phyloP scores from a whole-genome alignment of 1,140 invertebrate species.

The Neuroterus valhalla region DNA sequence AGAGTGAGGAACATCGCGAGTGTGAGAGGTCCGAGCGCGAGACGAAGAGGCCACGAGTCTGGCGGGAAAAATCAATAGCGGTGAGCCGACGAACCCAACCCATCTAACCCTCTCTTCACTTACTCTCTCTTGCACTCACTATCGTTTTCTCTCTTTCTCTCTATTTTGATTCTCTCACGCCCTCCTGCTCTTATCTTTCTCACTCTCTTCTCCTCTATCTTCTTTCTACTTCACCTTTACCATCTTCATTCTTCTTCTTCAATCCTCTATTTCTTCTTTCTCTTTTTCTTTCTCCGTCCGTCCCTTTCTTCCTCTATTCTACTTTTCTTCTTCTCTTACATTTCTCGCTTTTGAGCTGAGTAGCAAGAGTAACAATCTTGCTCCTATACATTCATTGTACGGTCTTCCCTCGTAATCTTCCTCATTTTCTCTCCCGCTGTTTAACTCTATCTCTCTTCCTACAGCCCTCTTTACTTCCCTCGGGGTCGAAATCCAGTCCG shows the following conservation, averaged over 20 bases:
- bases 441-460: slow-evolving; percentile 31
- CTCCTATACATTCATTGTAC: neutral
- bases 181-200: slow-evolving; percentile 39
- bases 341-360: neutral
- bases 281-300: neutral
- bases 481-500: slow-evolving; percentile 59
- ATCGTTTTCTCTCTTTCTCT: slow-evolving; percentile 47
- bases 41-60: slow-evolving; percentile 69
- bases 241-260: slow-evolving; percentile 16
- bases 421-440: neutral
- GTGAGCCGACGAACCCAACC: slow-evolving; percentile 73
- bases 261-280: neutral
- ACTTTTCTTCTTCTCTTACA: slow-evolving; percentile 2
- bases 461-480: slow-evolving; percentile 33
- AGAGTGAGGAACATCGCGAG: slow-evolving; percentile 37
- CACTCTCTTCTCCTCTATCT: slow-evolving; percentile 38
- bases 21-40: slow-evolving; percentile 50
- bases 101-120: slow-evolving; percentile 56
- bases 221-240: slow-evolving; percentile 26
- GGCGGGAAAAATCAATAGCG: slow-evolving; percentile 75
- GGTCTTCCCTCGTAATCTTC: neutral
- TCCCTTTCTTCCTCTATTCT: neutral
- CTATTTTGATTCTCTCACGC: slow-evolving; percentile 39
- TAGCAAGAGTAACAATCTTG: neutral
- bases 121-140: slow-evolving; percentile 43